Percentiles rank a stretch among this genome's conserved stretches.
Conservation (phyloP, 2,113 vertebrate genomes). For the Cololabis saira region DNA sequence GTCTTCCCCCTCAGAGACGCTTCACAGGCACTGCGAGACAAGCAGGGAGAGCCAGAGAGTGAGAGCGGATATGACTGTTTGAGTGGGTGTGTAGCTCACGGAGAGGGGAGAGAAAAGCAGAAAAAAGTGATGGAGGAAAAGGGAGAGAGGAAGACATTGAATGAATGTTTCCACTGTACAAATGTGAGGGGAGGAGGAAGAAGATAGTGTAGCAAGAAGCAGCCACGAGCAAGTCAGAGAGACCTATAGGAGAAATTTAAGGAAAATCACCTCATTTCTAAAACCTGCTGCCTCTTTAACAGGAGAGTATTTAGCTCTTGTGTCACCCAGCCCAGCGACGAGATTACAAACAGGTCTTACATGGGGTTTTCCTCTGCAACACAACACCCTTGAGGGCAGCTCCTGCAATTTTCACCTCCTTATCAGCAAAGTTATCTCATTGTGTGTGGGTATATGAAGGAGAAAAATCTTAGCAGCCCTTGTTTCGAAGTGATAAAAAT, state of each 20-base stretch:
- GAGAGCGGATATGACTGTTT: constrained; percentile 78
- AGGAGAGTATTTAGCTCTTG: neutral
- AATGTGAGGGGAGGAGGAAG: constrained; percentile 28
- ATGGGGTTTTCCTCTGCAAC: constrained; percentile 52
- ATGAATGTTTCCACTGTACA: constrained; percentile 72
- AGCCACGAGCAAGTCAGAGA: constrained; percentile 22
- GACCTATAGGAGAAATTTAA: constrained; percentile 1
- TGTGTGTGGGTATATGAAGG: neutral
- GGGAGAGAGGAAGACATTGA: constrained; percentile 47
- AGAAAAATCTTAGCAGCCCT: neutral
- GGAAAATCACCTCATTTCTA: constrained; percentile 8
- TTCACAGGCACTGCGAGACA: constrained; percentile 76
- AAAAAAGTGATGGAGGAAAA: constrained; percentile 51
- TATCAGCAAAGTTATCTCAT: constrained; percentile 33
- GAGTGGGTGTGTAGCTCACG: constrained; percentile 79
- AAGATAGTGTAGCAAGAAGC: constrained; percentile 11
- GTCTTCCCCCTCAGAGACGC: constrained; percentile 76
- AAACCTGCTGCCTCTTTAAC: constrained; percentile 28
- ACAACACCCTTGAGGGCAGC: constrained; percentile 34
- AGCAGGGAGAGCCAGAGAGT: constrained; percentile 72
- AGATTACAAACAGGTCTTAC: constrained; percentile 66
- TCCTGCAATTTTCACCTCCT: constrained; percentile 48
- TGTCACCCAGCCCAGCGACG: constrained; percentile 18
- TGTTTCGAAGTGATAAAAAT: constrained; percentile 12
- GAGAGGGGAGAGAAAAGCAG: constrained; percentile 32